A percentile compares a stretch with the other conserved stretches of the same genome.
phyloP scores from a whole-genome alignment of 2,888 invertebrate genomes.

The Argyra leucocephala region DNA sequence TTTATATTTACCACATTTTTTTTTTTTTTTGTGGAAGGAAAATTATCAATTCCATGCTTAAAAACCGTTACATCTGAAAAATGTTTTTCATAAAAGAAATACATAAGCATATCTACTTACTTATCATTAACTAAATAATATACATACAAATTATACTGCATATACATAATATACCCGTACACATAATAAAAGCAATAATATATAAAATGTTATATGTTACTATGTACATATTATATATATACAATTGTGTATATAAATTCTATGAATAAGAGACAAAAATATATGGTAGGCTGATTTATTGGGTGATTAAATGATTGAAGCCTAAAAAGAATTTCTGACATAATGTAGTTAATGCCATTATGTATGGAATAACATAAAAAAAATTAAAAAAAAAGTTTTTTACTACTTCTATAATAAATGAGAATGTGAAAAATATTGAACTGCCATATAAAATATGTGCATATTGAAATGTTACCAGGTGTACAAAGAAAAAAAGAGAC shows the following conservation, averaged over 20 bases:
- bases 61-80: neutral
- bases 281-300: slow-evolving; percentile 9
- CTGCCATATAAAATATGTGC: too few species aligned
- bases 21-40: neutral
- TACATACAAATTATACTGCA: neutral
- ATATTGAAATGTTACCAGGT: too few species aligned
- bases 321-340: slow-evolving; percentile 4
- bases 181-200: neutral
- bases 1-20: neutral
- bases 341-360: slow-evolving; percentile 4
- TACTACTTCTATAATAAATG: neutral
- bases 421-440: too few species aligned
- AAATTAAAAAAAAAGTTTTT: neutral
- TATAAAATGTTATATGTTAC: too few species aligned
- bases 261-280: neutral
- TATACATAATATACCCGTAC: neutral
- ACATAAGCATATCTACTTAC: neutral
- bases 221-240: too few species aligned
- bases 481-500: too few species aligned
- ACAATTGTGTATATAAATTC: neutral
- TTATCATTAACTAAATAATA: neutral
- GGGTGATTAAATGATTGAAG: slow-evolving; percentile 11
- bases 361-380: neutral
- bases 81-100: neutral
- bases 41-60: neutral